These are phyloP conservation scores for Portevinia maculata DNA, from an alignment of 2,888 invertebrate genomes.

Conservation along the genomic window DNA sequence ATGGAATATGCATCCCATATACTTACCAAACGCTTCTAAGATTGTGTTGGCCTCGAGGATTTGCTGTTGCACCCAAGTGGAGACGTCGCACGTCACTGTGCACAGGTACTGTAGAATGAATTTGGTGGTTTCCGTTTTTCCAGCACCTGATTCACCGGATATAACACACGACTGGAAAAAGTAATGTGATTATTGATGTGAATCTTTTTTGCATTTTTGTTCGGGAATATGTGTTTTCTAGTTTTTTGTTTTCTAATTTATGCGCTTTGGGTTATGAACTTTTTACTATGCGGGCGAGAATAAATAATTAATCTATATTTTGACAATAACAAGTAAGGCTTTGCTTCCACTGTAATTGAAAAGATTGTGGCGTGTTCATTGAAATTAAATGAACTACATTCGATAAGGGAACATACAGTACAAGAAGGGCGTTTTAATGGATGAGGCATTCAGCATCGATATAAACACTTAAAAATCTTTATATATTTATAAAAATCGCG, in stretches of 20 bases:
- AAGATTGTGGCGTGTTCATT: not conserved
- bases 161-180: conserved; percentile 92
- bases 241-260: conserved; percentile 8
- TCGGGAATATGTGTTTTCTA: conserved; percentile 13
- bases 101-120: conserved; percentile 95
- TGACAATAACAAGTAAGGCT: conserved; percentile 2
- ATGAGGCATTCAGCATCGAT: no score
- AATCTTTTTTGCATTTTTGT: conserved; percentile 19
- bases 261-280: conserved; percentile 38
- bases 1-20: conserved; percentile 10
- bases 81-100: conserved; percentile 91
- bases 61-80: conserved; percentile 97
- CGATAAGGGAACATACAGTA: not conserved
- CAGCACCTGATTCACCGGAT: conserved; percentile 96
- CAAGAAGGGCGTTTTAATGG: no score
- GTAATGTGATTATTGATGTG: conserved; percentile 62
- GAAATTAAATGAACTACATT: no score
- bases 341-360: conserved; percentile 4
- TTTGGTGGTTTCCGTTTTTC: conserved; percentile 96
- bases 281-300: conserved; percentile 28
- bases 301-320: conserved; percentile 40
- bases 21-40: conserved; percentile 94
- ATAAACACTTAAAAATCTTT: no score
- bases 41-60: conserved; percentile 97
- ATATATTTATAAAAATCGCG: no score